phyloP scores from a whole-genome alignment of 1,140 invertebrate species.

The Neocloeon triangulifer region DNA sequence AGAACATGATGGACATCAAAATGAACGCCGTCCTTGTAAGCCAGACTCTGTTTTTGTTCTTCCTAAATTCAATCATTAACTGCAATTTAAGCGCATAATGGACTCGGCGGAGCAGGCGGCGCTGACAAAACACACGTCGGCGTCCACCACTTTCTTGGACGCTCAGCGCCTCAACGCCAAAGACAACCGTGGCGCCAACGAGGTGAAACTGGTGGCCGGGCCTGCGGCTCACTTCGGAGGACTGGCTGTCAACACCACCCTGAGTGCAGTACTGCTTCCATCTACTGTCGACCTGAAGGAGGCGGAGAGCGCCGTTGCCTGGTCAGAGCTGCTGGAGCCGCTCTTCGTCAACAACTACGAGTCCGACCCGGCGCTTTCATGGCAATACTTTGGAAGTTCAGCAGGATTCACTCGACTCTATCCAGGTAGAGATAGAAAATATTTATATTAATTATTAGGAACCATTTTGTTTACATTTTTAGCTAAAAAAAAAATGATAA shows the following conservation, averaged over 20 bases:
- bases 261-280: slow-evolving; percentile 76
- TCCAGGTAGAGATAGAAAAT: slow-evolving; percentile 42
- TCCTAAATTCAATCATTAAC: slow-evolving; percentile 8
- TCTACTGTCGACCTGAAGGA: slow-evolving; percentile 58
- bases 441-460: not conserved
- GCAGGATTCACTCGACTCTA: slow-evolving; percentile 79
- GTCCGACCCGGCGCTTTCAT: slow-evolving; percentile 70
- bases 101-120: slow-evolving; percentile 68
- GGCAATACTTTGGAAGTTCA: slow-evolving; percentile 92
- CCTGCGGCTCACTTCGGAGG: slow-evolving; percentile 60
- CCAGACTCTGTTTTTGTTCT: slow-evolving; percentile 8
- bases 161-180: slow-evolving; percentile 38
- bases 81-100: slow-evolving; percentile 64
- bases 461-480: not conserved
- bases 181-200: not conserved
- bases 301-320: slow-evolving; percentile 68
- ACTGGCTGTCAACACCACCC: slow-evolving; percentile 58
- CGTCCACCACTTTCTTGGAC: slow-evolving; percentile 26
- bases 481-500: not conserved
- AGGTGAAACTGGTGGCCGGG: slow-evolving; percentile 23
- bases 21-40: slow-evolving; percentile 72
- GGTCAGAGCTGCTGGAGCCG: slow-evolving; percentile 76
- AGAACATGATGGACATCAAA: slow-evolving; percentile 79
- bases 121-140: slow-evolving; percentile 24
- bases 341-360: slow-evolving; percentile 83